These are phyloP conservation scores for Colletes gigas DNA, from an alignment of 1,140 invertebrate species.

Conservation along the genomic window DNA sequence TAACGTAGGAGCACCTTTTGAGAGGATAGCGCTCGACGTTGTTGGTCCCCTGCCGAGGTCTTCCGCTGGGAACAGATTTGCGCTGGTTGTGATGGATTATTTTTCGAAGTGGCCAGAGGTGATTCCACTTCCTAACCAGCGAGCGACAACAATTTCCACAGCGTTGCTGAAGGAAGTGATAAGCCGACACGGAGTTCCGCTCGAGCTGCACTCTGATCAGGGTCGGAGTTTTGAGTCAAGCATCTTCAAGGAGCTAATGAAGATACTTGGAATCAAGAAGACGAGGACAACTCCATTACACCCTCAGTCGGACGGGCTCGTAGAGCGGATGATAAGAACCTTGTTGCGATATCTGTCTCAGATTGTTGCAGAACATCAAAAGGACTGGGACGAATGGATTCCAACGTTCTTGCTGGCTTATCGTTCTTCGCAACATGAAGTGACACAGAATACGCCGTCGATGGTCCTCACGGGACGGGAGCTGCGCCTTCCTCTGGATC, in stretches of 20 bases:
- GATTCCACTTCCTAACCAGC: not conserved
- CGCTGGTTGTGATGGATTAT: not conserved
- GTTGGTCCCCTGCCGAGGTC: not conserved
- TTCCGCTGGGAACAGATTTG: not conserved
- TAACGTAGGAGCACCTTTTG: slow-evolving; percentile 4
- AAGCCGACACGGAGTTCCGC: not conserved
- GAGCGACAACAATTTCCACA: not conserved
- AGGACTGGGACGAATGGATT: not conserved
- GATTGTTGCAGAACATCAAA: not conserved
- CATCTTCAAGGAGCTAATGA: not conserved
- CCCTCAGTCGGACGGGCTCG: not conserved
- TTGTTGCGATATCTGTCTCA: not conserved
- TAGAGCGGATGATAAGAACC: not conserved
- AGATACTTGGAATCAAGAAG: not conserved
- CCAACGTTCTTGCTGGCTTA: not conserved
- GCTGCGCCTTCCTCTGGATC: not conserved
- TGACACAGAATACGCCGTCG: not conserved
- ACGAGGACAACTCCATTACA: not conserved
- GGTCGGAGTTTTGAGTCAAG: not conserved
- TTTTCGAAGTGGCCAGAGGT: slow-evolving; percentile 9
- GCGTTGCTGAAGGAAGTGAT: not conserved
- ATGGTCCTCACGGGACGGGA: not conserved
- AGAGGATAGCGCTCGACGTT: not conserved
- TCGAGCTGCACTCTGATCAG: not conserved
- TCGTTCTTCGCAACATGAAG: not conserved